Conservation (phyloP, 2,113 vertebrate species). For the Neolamprologus sp. region DNA sequence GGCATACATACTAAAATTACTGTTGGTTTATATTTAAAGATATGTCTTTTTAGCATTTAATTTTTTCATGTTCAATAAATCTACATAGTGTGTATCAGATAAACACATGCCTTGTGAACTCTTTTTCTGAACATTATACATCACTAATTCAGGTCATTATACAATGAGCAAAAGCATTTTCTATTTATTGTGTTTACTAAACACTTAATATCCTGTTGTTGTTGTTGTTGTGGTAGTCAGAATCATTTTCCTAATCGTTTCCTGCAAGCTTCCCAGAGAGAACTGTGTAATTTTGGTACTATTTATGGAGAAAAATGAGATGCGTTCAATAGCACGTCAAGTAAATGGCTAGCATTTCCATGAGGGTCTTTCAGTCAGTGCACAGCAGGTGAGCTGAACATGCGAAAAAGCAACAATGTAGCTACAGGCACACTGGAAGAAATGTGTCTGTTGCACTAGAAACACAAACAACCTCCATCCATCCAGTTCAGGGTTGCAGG, state of each 20-base stretch:
- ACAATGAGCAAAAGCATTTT: not conserved
- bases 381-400: not conserved
- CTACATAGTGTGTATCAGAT: not conserved
- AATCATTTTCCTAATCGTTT: not conserved
- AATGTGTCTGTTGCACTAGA: not conserved
- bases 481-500: not conserved
- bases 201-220: not conserved
- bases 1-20: constrained; percentile 18
- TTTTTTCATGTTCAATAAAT: not conserved
- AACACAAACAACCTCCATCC: not conserved
- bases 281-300: not conserved
- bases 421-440: not conserved
- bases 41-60: not conserved
- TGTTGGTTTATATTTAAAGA: not conserved
- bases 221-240: not conserved
- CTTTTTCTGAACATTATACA: not conserved
- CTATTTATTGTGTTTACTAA: not conserved
- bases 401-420: not conserved
- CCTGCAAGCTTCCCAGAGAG: not conserved
- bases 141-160: not conserved
- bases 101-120: not conserved
- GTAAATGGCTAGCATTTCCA: not conserved
- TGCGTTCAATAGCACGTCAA: not conserved
- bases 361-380: not conserved
- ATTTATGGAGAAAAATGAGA: not conserved